Conservation (phyloP, 2,797 vertebrate genomes). For the Vespertilio murinus region DNA sequence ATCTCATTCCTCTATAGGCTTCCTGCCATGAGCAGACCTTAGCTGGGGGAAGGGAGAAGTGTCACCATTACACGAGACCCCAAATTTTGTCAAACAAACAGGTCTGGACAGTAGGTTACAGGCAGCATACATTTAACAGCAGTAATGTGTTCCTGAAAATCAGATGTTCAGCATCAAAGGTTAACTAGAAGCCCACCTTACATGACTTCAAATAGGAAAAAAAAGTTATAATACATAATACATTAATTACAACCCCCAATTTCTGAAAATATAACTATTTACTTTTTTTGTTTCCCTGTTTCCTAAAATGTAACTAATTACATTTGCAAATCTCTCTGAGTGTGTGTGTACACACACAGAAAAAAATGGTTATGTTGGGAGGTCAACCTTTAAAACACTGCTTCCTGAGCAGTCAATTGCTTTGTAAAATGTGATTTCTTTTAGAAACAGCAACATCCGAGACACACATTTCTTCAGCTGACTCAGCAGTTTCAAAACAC, state of each 20-base stretch:
- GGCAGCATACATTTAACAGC: not conserved
- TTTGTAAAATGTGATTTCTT: not conserved
- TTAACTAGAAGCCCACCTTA: not conserved
- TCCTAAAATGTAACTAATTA: conserved; percentile 37
- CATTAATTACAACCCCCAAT: not conserved
- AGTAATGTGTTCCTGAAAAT: conserved; percentile 6
- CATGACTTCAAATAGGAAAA: conserved; percentile 35
- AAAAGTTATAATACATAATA: conserved; percentile 29
- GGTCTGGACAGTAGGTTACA: not conserved
- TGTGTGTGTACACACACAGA: not conserved
- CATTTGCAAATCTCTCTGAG: not conserved
- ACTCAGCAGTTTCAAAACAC: conserved; percentile 28
- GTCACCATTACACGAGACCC: not conserved
- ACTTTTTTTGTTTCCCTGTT: not conserved
- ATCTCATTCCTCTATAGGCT: not conserved
- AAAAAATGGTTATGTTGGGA: not conserved
- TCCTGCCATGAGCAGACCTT: not conserved
- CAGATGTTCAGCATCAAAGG: not conserved
- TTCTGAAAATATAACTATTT: conserved; percentile 26
- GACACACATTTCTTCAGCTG: not conserved
- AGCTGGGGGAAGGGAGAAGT: not conserved
- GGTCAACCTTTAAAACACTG: conserved; percentile 23
- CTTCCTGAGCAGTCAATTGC: not conserved
- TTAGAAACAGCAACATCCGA: not conserved
- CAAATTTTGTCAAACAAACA: not conserved